Base-by-base conservation (phyloP, 2,797 vertebrate genomes). In the Coccyzus lansbergi region DNA sequence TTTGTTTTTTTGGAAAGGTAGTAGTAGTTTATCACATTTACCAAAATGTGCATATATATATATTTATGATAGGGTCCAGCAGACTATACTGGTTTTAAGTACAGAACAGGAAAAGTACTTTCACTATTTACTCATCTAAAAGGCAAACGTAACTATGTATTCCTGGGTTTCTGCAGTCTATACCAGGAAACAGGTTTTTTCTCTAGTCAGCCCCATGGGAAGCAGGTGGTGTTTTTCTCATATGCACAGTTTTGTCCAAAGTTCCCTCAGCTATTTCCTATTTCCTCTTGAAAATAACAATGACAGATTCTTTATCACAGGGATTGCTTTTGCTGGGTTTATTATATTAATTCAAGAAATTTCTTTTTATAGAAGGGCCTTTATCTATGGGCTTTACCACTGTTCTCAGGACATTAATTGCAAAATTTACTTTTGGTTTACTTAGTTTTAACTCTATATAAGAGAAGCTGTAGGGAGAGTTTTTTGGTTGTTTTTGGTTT, bases 151-250 rank as follows among this genome's bases (percentile, higher is more conserved):
- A 71, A 42, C 5, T 1, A 1, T 56, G 8, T 76, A 59, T 88
- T 90, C 51, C 46, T 67, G 93, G 42, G 53, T 76, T 71, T 62
- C 46, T 92, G n/a, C 63, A 76, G 63, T 59, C 63, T 19, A 52
- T 59, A 91, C 38, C 78, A 82, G 86, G 92, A 96, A 95, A 75
- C 38, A 62, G 38, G 38, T 1, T 89, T 92, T 92, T 83, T 75
- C 64, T 91, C 19, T 53, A 8, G 38, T 91, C 72, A 48, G 65
- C 71, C 83, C 36, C 16, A 4, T 84, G 89, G 95, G 92, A 96
- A 94, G 70, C 91, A 92, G 89, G 69, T 94, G 92, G 46, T 95
- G 79, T 86, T 96, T 94, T 83, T 94, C 85, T 71, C 15, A 1
- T 86, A 86, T 67, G 25, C 33, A 77, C 28, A 40, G 20, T 68